Percentiles rank a stretch among this genome's conserved stretches.
These are phyloP conservation scores for Macaca fascicularis DNA, from an alignment of 2,113 vertebrate genomes.

Conservation along the genomic window T2T-MFA8v1.1 NC_088381.1:20538001-20538500, in stretches of 20 bases:
- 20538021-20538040: background rate
- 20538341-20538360: slow-evolving; percentile 36
- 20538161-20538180: slow-evolving; percentile 31
- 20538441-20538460: slow-evolving; percentile 43
- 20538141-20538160: slow-evolving; percentile 25
- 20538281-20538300: background rate
- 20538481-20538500: slow-evolving; percentile 18
- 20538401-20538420: slow-evolving; percentile 21
- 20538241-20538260: slow-evolving; percentile 40
- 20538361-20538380: slow-evolving; percentile 5
- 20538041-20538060: background rate
- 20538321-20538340: slow-evolving; percentile 23
- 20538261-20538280: slow-evolving; percentile 24
- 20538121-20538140: slow-evolving; percentile 1
- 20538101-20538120: slow-evolving; percentile 13
- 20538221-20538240: background rate
- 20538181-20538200: background rate
- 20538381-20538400: slow-evolving; percentile 19
- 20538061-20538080: slow-evolving; percentile 36
- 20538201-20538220: slow-evolving; percentile 45
- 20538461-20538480: slow-evolving; percentile 37
- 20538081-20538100: slow-evolving; percentile 2
- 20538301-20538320: slow-evolving; percentile 23
- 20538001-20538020: background rate
- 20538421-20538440: background rate